Evolutionary conservation across 2,113 vertebrate species (phyloP), one percentile per base, ranked within the genome.

Genomic region (Eolophus roseicapilla): DNA sequence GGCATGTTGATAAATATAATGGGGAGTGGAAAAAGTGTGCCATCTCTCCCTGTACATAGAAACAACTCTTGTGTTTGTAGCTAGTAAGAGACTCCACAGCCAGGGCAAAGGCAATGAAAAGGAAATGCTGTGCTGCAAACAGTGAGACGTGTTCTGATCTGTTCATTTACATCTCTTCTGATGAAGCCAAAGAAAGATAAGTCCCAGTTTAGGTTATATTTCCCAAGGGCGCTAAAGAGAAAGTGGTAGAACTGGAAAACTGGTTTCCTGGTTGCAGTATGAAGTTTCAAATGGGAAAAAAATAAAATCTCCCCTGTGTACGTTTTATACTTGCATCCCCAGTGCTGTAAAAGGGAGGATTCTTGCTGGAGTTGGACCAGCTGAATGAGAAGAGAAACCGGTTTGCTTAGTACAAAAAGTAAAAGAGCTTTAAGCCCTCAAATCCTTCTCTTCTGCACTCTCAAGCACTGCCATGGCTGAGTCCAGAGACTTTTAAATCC

Each of bases 31-130:
- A 41, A 55, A 70, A 52, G 29, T 1, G 0, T 79, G 24, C 37
- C 2, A 1, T 69, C 47, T 69, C 11, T 33, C 13, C 3, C 33
- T 24, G 8, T 17, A 21, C 1, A 0, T 14, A 52, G 84, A 75
- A 83, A 59, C 59, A 79, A 44, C 35, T 71, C 44, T 21, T 49
- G 23, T 0, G 1, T 41, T 46, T 76, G 27, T 33, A 59, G 37
- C 29, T 50, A 35, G 17, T 50, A 37, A n/a, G 39, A 53, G 47
- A 33, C 33, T 67, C 29, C 11, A 13, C 33, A 69, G 43, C 37
- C 33, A 27, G 57, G 39, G 29, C 37, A 64, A 64, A 47, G n/a
- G 39, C 3, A 4, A 16, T 69, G 62, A 43, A 35, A 79, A 46
- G 55, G 49, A 55, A 74, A 69, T 9, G 12, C 68, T 52, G 43